Evolutionary conservation across 2,113 vertebrate species (phyloP), one percentile per base, ranked within the genome.

Genomic region (Salvelinus sp.): DNA sequence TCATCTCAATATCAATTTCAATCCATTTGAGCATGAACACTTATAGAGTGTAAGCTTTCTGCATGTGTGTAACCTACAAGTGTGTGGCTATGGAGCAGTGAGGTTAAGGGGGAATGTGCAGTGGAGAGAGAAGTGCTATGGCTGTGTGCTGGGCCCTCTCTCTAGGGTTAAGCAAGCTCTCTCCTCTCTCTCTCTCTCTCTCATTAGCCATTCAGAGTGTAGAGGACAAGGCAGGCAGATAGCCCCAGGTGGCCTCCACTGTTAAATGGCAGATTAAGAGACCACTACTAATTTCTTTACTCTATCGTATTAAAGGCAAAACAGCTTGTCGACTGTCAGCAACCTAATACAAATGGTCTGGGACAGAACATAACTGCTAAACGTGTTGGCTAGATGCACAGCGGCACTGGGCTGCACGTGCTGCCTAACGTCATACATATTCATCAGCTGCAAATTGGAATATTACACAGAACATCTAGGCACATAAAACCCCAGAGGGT

Each of bases 261-360:
- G 94, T 94, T 94, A 95, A 95, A 95, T 86, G 90, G 92, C 91
- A 96, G 96, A 96, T 96, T 97, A 96, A 95, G 93, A 91, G 90
- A 89, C 92, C 92, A 94, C 91, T 92, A 94, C 93, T 95, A 95
- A 96, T 96, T 96, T 96, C 94, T 96, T 95, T 94, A 93, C 90
- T 91, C 92, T 97, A 97, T 97, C 96, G 95, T 95, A 97, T 97
- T 97, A 97, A 91, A 92, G 85, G 86, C 81, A 92, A 92, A 94
- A 93, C 96, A 96, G 95, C 95, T 96, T 96, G 96, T 95, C 95
- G 95, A 94, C 93, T 94, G 92, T 93, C 94, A 95, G 90, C 91
- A 90, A 86, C 79, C 88, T 87, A 90, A 88, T 87, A 86, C 87
- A 88, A 89, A 87, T 2, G 47, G 86, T 82, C 78, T 87, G 47